A percentile compares a stretch with the other conserved stretches of the same genome.
Evolutionary conservation across 2,888 invertebrate species (phyloP).

Genomic region (Eumacrocentrus americanus): DNA sequence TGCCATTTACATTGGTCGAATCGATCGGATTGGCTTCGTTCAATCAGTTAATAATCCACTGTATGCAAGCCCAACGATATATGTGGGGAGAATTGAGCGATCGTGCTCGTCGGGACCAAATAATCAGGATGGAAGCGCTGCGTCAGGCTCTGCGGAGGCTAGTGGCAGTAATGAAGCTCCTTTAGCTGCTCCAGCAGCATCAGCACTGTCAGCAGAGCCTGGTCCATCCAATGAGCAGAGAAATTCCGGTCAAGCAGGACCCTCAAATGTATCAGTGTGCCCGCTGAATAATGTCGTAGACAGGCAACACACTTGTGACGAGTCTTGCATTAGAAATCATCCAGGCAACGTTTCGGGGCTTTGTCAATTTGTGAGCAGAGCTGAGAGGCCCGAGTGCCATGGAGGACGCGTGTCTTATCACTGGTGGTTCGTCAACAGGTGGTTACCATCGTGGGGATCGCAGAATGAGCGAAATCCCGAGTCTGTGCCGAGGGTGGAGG

Average conservation of each 20-base stretch:
- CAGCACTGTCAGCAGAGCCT: conserved; percentile 58
- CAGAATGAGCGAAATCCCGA: conserved; percentile 43
- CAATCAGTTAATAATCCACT: conserved; percentile 54
- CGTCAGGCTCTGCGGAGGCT: conserved; percentile 14
- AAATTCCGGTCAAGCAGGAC: conserved; percentile 7
- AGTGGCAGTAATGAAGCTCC: conserved; percentile 13
- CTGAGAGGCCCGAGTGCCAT: conserved; percentile 52
- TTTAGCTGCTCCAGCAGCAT: conserved; percentile 44
- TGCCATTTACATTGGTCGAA: conserved; percentile 51
- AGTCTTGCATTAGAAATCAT: conserved; percentile 62
- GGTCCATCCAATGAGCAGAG: conserved; percentile 52
- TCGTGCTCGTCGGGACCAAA: conserved; percentile 42
- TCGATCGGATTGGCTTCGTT: conserved; percentile 41
- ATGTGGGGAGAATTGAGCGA: conserved; percentile 50
- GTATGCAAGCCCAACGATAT: conserved; percentile 51
- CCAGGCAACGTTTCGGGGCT: conserved; percentile 49
- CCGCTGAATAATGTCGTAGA: conserved; percentile 63
- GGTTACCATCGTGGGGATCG: conserved; percentile 71
- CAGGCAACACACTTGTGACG: conserved; percentile 60
- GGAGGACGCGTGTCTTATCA: conserved; percentile 67
- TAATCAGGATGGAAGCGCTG: conserved; percentile 30
- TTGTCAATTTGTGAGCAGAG: conserved; percentile 51
- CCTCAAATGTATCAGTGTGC: conserved; percentile 53
- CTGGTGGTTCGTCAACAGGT: conserved; percentile 72
- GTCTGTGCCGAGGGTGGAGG: conserved; percentile 38